phyloP scores from a whole-genome alignment of 2,797 vertebrate genomes.

The Acanthornis magna region DNA sequence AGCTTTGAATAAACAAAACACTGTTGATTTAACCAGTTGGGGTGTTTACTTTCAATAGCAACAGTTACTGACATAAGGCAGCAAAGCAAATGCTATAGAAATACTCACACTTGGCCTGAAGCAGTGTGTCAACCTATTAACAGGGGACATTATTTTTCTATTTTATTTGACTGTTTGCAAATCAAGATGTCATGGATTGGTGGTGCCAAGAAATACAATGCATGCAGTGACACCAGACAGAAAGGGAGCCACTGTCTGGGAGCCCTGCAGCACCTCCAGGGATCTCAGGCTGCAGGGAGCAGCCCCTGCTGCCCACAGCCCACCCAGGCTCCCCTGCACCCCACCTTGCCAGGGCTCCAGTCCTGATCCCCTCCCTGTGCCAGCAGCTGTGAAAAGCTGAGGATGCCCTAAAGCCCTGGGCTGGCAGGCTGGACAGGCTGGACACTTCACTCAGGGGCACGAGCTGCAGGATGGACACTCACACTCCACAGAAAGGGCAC shows the following conservation, averaged over 20 bases:
- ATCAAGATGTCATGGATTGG: not conserved
- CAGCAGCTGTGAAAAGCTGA: not conserved
- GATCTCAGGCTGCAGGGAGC: not conserved
- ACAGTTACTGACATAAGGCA: slow-evolving; percentile 57
- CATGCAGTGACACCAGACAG: not conserved
- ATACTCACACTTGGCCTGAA: slow-evolving; percentile 45
- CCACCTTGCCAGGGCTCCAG: accelerated
- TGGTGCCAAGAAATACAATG: slow-evolving; percentile 47
- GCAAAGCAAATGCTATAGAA: slow-evolving; percentile 48
- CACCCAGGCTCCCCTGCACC: not conserved
- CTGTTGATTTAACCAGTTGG: slow-evolving; percentile 65
- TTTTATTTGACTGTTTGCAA: slow-evolving; percentile 58
- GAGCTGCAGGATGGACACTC: no score
- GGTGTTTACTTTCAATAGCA: slow-evolving; percentile 72
- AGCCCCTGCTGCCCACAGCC: not conserved
- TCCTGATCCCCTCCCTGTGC: not conserved
- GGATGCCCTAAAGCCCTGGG: accelerated
- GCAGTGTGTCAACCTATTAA: slow-evolving; percentile 40
- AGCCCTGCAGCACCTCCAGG: not conserved
- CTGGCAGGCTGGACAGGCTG: not conserved
- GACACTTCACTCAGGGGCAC: no score
- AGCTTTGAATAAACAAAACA: slow-evolving; percentile 67
- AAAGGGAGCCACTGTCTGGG: not conserved
- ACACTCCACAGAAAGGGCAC: no score
- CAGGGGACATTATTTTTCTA: slow-evolving; percentile 38